Evolutionary conservation across 2,113 vertebrate species (phyloP), one percentile per base, ranked within the genome.

Genomic region (Ondatra zibethicus): DNA sequence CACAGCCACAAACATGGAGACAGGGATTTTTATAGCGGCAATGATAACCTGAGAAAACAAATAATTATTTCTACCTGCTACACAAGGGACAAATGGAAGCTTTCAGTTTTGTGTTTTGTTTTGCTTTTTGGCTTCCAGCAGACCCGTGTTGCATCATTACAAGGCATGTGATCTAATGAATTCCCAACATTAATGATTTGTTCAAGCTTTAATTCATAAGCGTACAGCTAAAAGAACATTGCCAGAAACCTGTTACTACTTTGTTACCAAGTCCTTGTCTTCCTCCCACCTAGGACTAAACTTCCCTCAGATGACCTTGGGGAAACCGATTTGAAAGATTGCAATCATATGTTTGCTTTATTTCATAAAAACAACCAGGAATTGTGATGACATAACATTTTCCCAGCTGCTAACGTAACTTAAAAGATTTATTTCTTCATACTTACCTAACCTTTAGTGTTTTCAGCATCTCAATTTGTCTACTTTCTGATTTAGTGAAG

Each of bases 401-500:
- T 87, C 88, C 45, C 39, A 89, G 77, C 23, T 75, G 73, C 1
- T 73, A 17, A 91, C 31, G 0, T 65, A 21, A 91, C 31, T 93
- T 90, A 93, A 89, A 91, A 36, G 25, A 25, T 96, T 63, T 77
- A 88, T 78, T 77, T 97, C 91, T 50, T 42, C 96, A 93, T 73
- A 92, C 87, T 89, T 97, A n/a, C 61, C 65, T 88, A 94, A 88
- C 72, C 89, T 70, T 92, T 96, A 94, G 80, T 61, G 94, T 52
- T 47, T 93, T 65, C 25, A 50, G 50, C 94, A 88, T 93, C 95
- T 13, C 1, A 96, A 61, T n/a, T 94, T 73, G 87, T 82, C 47
- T 92, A 77, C 33, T 96, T 97, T 96, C 73, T 95, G 61, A 63
- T 86, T 91, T 95, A 94, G 87, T 73, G 12, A 96, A 97, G 39